Evolutionary conservation across 1,140 invertebrate genomes (phyloP).

Genomic region (Drosophila navojoa): DNA sequence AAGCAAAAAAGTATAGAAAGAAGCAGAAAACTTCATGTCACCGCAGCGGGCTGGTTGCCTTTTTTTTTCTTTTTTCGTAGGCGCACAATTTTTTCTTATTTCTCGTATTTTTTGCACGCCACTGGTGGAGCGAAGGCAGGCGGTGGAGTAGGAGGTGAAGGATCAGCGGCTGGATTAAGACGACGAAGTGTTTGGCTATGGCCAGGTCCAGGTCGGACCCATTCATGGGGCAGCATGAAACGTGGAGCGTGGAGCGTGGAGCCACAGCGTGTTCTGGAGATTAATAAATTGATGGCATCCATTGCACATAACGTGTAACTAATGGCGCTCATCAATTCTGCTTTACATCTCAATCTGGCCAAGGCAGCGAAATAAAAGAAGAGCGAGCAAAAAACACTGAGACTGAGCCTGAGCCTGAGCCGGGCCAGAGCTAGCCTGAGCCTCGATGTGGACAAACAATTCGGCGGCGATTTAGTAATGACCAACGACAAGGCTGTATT

Average conservation of each 20-base stretch:
- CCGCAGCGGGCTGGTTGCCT: constrained; percentile 46
- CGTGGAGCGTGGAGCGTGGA: neutral
- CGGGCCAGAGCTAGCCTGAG: constrained; percentile 12
- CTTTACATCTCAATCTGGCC: constrained; percentile 84
- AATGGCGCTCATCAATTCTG: constrained; percentile 84
- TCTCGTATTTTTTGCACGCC: constrained; percentile 47
- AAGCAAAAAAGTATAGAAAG: constrained; percentile 21
- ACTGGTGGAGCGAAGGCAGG: constrained; percentile 5
- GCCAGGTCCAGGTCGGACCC: constrained; percentile 37
- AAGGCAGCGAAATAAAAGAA: constrained; percentile 56
- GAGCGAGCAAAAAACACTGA: constrained; percentile 29
- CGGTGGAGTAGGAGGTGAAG: neutral
- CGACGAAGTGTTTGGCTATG: constrained; percentile 56
- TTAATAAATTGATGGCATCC: constrained; percentile 84
- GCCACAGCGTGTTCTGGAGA: constrained; percentile 83
- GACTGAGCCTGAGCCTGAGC: constrained; percentile 8
- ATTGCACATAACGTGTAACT: constrained; percentile 84
- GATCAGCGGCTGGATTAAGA: constrained; percentile 60
- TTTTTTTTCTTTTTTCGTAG: constrained; percentile 47
- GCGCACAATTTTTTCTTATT: constrained; percentile 49
- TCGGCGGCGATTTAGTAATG: constrained; percentile 55
- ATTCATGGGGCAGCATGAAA: constrained; percentile 57
- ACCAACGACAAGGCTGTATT: constrained; percentile 33
- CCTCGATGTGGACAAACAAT: constrained; percentile 31
- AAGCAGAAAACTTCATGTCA: constrained; percentile 66